Evolutionary conservation across 2,797 vertebrate genomes (phyloP), one percentile per base, ranked within the genome.

Genomic region (Epinephelus coioides): DNA sequence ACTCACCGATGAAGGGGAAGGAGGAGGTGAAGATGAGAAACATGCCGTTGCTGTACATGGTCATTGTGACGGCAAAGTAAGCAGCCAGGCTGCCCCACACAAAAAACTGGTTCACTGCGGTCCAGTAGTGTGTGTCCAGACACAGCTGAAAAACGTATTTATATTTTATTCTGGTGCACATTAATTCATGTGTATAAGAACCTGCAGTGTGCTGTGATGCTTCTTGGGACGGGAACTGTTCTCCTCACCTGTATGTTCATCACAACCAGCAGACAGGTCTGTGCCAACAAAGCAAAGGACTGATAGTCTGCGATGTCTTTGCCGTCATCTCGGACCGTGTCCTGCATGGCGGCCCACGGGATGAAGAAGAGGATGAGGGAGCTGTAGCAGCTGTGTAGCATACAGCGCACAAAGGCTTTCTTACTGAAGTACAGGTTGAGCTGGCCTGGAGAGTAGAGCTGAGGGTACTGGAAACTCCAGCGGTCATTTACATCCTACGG

Each of bases 311-410:
- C 95, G 13, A 98, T 92, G 65, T 97, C 96, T 79, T 95, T 97
- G 69, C 97, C 98, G 3, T 99, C 97, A 2, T 95, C 96, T 38
- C 96, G 92, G 53, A 97, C 91, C 0, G 97, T 95, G 92, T 97
- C 95, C 0, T 88, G 79, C 87, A 97, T 91, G 75, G 97, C 94
- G 2, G 95, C 97, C 86, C 96, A 98, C 0, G 98, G 96, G 75
- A 99, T 90, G 85, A 98, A 98, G 94, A 98, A 99, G 56, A 99
- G 96, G 87, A 99, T 85, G 2, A 99, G 94, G 71, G 98, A 99
- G 90, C 96, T 99, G 95, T 98, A 99, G 91, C 96, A 94, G 79
- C 97, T 97, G 87, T 97, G 96, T 21, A 97, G 5, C 87, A 97
- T 86, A 66, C 97, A 97, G 49, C 89, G 95, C 27, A 96, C 69